These are phyloP conservation scores for Acridotheres tristis DNA, from an alignment of 2,797 vertebrate genomes.

Conservation along the genomic window DNA sequence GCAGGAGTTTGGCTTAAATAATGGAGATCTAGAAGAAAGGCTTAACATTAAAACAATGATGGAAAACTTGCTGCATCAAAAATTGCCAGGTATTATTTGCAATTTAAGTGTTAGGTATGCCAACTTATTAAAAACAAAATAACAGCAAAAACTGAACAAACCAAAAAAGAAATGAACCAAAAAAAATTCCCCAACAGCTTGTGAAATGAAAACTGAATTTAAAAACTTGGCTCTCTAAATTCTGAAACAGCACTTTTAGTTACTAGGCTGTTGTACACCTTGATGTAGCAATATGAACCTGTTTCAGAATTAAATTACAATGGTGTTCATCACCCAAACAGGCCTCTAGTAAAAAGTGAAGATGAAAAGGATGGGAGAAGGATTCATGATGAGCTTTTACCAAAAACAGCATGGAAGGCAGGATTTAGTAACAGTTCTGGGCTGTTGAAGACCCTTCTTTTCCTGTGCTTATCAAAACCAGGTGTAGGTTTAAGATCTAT, in stretches of 20 bases:
- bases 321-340: not conserved
- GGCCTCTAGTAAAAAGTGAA: not conserved
- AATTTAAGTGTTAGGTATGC: not conserved
- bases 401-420: not conserved
- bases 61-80: slow-evolving; percentile 83
- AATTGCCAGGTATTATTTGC: slow-evolving; percentile 84
- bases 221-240: not conserved
- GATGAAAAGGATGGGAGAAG: not conserved
- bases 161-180: not conserved
- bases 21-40: slow-evolving; percentile 82
- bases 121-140: not conserved
- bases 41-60: slow-evolving; percentile 79
- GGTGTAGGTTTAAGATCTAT: not conserved
- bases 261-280: not conserved
- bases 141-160: not conserved
- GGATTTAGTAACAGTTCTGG: not conserved
- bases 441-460: not conserved
- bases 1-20: slow-evolving; percentile 82
- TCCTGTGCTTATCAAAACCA: not conserved
- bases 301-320: not conserved
- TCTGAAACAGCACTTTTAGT: not conserved
- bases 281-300: not conserved
- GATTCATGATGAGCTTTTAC: not conserved
- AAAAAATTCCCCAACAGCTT: not conserved
- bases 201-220: not conserved